phyloP scores from a whole-genome alignment of 2,113 vertebrate genomes.

The Mungos mungo region DNA sequence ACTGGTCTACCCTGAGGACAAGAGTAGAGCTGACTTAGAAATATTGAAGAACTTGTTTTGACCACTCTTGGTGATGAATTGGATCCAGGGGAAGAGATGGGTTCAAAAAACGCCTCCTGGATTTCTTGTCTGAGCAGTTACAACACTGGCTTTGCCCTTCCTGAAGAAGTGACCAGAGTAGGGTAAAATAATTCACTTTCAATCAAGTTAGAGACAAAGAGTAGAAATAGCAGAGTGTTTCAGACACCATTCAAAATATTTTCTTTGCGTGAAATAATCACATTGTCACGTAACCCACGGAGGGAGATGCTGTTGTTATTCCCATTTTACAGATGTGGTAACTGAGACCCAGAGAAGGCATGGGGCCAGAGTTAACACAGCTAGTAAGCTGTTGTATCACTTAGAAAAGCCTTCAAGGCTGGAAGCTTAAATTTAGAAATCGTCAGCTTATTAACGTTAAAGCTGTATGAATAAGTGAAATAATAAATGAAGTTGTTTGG shows the following conservation, averaged over 20 bases:
- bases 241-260: neutral
- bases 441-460: neutral
- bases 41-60: neutral
- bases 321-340: neutral
- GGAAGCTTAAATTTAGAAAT: conserved; percentile 5
- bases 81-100: neutral
- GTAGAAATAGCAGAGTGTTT: neutral
- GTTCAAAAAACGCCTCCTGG: neutral
- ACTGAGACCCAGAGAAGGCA: neutral
- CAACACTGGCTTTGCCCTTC: neutral
- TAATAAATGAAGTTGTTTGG: neutral
- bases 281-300: neutral
- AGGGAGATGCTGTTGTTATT: neutral
- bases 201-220: neutral
- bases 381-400: neutral
- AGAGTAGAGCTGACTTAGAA: neutral
- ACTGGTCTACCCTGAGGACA: neutral
- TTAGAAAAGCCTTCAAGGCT: neutral
- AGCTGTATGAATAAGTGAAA: neutral
- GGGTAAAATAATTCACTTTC: neutral
- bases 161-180: neutral
- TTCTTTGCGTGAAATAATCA: neutral
- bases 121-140: neutral
- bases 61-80: neutral
- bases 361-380: neutral